A percentile compares a stretch with the other conserved stretches of the same genome.
Conservation (phyloP, 2,888 invertebrate genomes). For the Thysanoteuthis rhombus region DNA sequence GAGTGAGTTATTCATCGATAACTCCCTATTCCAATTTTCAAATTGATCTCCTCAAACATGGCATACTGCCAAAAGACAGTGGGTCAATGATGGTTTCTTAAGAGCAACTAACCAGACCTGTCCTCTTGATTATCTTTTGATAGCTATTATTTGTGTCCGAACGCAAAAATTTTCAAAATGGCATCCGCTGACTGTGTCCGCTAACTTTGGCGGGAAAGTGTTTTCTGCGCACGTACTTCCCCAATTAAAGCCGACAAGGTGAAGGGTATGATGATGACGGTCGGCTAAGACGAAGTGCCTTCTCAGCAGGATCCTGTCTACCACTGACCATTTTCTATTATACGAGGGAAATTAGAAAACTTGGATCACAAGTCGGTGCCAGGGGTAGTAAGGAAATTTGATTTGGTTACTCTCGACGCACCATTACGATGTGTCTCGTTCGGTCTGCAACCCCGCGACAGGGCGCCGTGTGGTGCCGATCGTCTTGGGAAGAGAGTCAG, state of each 20-base stretch:
- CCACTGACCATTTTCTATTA: not conserved
- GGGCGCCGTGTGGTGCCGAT: not conserved
- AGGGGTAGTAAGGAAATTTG: not conserved
- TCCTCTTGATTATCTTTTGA: not conserved
- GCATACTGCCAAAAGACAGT: too few species aligned
- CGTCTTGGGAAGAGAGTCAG: not conserved
- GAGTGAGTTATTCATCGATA: too few species aligned
- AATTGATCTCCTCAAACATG: too few species aligned
- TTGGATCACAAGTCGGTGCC: not conserved
- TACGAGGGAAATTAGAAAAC: not conserved
- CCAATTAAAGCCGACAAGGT: not conserved
- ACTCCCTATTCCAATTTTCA: too few species aligned
- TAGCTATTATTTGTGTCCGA: not conserved
- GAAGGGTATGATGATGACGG: not conserved
- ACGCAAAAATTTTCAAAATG: not conserved
- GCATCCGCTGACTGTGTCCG: not conserved
- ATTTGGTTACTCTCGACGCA: not conserved
- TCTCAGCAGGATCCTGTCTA: not conserved
- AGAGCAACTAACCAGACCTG: too few species aligned
- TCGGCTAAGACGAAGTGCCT: not conserved
- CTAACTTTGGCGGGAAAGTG: not conserved
- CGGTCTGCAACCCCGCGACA: not conserved
- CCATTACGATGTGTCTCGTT: not conserved
- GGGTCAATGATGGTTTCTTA: not conserved
- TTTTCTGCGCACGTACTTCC: not conserved